A percentile compares a stretch with the other conserved stretches of the same genome.
Evolutionary conservation across 2,888 invertebrate genomes (phyloP).

Genomic region (Mystacides longicornis): DNA sequence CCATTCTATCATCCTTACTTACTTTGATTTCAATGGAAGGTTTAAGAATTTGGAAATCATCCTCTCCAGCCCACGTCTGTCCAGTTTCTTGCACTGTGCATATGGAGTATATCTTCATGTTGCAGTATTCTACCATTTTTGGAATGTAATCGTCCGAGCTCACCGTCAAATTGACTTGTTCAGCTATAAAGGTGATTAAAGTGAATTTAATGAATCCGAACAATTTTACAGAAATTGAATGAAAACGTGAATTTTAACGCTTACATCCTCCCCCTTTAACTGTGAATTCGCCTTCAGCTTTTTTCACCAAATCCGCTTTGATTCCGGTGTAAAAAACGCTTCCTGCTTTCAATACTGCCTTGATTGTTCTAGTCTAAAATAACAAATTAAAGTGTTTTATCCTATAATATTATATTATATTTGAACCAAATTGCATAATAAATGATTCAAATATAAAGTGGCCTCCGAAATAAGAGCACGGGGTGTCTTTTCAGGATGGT

Average conservation of each 20-base stretch:
- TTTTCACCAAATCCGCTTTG: slow-evolving; percentile 61
- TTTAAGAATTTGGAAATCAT: slow-evolving; percentile 71
- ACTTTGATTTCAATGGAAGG: slow-evolving; percentile 65
- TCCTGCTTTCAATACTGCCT: slow-evolving; percentile 57
- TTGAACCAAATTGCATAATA: too few relatives aligned
- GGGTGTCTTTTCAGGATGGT: too few relatives aligned
- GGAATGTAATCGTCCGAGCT: slow-evolving; percentile 64
- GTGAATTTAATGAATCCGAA: not conserved
- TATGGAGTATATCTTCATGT: slow-evolving; percentile 71
- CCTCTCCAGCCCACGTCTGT: slow-evolving; percentile 76
- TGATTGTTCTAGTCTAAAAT: slow-evolving; percentile 50
- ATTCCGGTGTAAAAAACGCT: slow-evolving; percentile 75
- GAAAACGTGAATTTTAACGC: not conserved
- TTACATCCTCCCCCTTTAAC: slow-evolving; percentile 42
- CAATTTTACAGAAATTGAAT: not conserved
- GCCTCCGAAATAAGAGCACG: too few relatives aligned
- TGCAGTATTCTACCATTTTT: slow-evolving; percentile 73
- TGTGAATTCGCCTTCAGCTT: slow-evolving; percentile 56
- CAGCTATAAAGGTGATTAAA: not conserved
- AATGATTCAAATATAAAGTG: too few relatives aligned
- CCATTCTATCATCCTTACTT: too few relatives aligned
- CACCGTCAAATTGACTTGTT: slow-evolving; percentile 47
- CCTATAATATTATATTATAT: too few relatives aligned
- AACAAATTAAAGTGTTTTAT: not conserved
- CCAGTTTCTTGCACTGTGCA: slow-evolving; percentile 73